phyloP scores from a whole-genome alignment of 2,888 invertebrate species.

The Apamea monoglypha region DNA sequence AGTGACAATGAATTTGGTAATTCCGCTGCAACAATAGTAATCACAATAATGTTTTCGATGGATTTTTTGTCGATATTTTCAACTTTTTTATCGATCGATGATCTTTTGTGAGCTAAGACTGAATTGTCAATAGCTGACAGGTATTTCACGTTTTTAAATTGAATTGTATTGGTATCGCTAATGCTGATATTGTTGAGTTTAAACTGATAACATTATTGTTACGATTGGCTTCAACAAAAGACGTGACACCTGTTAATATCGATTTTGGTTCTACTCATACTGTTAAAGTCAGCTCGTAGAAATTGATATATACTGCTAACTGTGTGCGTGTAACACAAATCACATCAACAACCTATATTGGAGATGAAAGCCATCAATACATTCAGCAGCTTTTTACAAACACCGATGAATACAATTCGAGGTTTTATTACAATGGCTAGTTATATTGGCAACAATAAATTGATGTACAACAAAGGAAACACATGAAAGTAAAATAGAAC shows the following conservation, averaged over 20 bases:
- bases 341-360: neutral
- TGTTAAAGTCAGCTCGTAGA: neutral
- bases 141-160: conserved; percentile 45
- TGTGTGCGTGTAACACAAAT: neutral
- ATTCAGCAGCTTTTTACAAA: conserved; percentile 21
- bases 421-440: conserved; percentile 19
- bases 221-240: conserved; percentile 2
- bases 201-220: conserved; percentile 32
- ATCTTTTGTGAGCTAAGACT: conserved; percentile 36
- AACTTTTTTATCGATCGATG: conserved; percentile 39
- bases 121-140: conserved; percentile 50
- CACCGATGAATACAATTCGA: conserved; percentile 14
- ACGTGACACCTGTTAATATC: conserved; percentile 7
- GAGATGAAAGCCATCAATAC: conserved; percentile 13
- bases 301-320: neutral
- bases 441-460: conserved; percentile 42
- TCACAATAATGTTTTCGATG: conserved; percentile 33
- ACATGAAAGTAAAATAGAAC: conserved; percentile 47
- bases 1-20: conserved; percentile 69
- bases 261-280: neutral
- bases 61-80: conserved; percentile 42
- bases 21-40: conserved; percentile 56
- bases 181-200: conserved; percentile 38
- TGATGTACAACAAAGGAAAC: conserved; percentile 51
- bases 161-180: conserved; percentile 40